These are phyloP conservation scores for Drosophila tropicalis DNA, from an alignment of 1,140 invertebrate genomes.

Conservation along the genomic window DNA sequence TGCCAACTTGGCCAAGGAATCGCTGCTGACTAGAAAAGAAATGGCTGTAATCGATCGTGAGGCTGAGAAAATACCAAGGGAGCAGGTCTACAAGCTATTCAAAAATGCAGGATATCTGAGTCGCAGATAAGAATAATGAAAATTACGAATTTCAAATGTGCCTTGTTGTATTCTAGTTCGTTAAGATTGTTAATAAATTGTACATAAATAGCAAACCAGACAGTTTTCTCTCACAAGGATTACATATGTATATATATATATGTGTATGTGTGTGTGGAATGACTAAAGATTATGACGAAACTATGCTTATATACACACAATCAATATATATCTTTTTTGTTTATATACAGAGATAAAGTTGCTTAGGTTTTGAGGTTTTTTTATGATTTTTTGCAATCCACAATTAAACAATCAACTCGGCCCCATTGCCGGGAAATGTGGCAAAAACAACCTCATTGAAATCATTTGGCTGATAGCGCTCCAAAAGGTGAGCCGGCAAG, in stretches of 20 bases:
- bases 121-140: constrained; percentile 57
- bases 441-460: constrained; percentile 85
- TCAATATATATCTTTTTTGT: not conserved
- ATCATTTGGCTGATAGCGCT: constrained; percentile 73
- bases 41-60: constrained; percentile 89
- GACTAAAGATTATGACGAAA: constrained; percentile 28
- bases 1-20: constrained; percentile 88
- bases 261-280: constrained; percentile 1
- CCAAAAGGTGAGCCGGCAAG: constrained; percentile 73
- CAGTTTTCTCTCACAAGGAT: constrained; percentile 35
- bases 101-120: constrained; percentile 87
- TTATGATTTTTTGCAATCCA: not conserved
- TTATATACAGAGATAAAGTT: constrained; percentile 36
- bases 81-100: constrained; percentile 89
- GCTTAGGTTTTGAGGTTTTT: not conserved
- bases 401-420: constrained; percentile 80
- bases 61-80: constrained; percentile 90
- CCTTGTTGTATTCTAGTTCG: constrained; percentile 72
- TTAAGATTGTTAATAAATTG: constrained; percentile 70
- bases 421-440: constrained; percentile 85
- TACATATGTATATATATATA: not conserved
- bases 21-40: constrained; percentile 90
- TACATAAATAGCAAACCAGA: constrained; percentile 34
- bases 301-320: not conserved
- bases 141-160: constrained; percentile 27